Evolutionary conservation across 2,888 invertebrate species (phyloP), one percentile per base, ranked within the genome.

Genomic region (Ligdia adustata): DNA sequence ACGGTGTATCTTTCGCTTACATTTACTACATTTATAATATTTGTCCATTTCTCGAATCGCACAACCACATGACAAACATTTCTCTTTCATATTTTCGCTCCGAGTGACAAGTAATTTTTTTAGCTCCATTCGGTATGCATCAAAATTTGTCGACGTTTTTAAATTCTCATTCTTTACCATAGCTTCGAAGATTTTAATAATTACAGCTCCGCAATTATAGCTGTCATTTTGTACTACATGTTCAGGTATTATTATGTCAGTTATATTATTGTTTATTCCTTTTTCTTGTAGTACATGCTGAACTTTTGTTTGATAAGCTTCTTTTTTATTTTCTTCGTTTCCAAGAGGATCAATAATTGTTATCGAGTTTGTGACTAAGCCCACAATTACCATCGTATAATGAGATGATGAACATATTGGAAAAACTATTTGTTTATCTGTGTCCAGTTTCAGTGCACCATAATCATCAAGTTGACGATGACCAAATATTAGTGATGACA

Each of bases 341-440:
- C 39, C 39, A 9, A 39, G 3, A 3, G 29, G 39, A 14, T 39
- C 39, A 0, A 29, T 29, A 1, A 39, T 39, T 9, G 39, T 29
- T 20, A 38, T 1, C 2, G 29, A 14, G 7, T 20, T 29, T n/a
- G 28, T 20, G 3, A 2, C 1, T 2, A 39, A 20, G 5, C 20
- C 18, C 12, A 39, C 20, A 20, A 29, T 20, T 9, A 5, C 29
- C 28, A 29, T 29, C 1, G 29, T 39, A 7, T 29, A 29, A 28
- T 39, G 29, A 1, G 12, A 15, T 5, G 13, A 13, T 26, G 29
- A 13, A 2, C 29, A 39, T 9, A 39, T 29, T 5, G 39, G 39
- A 3, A 29, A 29, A 4, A 39, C 14, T 2, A 39, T 39, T 29
- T 20, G 3, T 20, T 39, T 39, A 3, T n/a, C 14, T 0, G 9